Percentiles rank a stretch among this genome's conserved stretches.
Conservation (phyloP, 2,797 vertebrate species). For the Sibirionetta formosa region DNA sequence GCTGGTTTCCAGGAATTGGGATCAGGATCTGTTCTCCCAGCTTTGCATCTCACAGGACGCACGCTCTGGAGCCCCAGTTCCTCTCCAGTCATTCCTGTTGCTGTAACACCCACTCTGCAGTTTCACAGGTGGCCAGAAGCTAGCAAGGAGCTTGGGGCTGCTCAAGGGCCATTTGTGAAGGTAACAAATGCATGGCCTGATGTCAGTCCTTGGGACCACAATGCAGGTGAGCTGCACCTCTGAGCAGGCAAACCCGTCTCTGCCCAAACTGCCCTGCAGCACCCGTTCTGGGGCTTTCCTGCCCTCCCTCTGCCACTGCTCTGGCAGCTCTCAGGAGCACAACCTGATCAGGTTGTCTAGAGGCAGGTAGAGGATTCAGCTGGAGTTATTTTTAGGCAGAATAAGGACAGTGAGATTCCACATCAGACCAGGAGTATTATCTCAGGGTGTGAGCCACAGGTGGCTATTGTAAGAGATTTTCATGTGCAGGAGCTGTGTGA, state of each 20-base stretch:
- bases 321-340: not conserved
- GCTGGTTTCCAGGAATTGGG: not conserved
- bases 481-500: not conserved
- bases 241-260: not conserved
- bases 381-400: not conserved
- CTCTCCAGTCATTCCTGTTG: not conserved
- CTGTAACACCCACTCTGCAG: not conserved
- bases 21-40: not conserved
- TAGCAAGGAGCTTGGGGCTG: not conserved
- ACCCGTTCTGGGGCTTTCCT: fast-evolving
- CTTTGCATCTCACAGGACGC: fast-evolving
- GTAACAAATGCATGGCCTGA: fast-evolving
- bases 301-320: not conserved
- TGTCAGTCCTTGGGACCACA: not conserved
- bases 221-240: fast-evolving
- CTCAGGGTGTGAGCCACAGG: too few relatives aligned
- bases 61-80: fast-evolving
- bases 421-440: too few relatives aligned
- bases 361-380: not conserved
- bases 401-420: not conserved
- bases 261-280: not conserved
- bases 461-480: not conserved
- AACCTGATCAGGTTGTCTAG: not conserved
- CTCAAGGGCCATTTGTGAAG: not conserved
- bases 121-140: not conserved